These are phyloP conservation scores for Bagarius yarrelli DNA, from an alignment of 2,113 vertebrate genomes.

Conservation along the genomic window DNA sequence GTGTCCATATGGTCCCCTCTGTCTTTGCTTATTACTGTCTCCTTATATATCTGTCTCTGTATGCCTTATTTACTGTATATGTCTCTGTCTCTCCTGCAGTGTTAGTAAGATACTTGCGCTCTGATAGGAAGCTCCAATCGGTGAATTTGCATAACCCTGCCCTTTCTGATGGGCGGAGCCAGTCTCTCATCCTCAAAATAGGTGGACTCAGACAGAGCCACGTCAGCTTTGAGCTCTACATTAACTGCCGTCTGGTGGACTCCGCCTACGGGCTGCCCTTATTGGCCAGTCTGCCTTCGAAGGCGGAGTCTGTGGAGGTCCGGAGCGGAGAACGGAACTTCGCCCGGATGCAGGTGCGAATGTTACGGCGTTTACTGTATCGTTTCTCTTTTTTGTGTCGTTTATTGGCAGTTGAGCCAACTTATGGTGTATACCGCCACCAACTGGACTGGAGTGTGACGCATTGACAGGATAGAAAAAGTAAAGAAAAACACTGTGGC, in stretches of 20 bases:
- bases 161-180: constrained; percentile 76
- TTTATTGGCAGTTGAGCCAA: too few species aligned
- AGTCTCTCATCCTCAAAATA: constrained; percentile 76
- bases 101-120: constrained; percentile 79
- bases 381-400: too few species aligned
- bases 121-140: constrained; percentile 79
- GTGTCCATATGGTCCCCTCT: too few species aligned
- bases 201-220: constrained; percentile 72
- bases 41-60: too few species aligned
- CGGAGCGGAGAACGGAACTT: constrained; percentile 75
- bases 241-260: constrained; percentile 80
- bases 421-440: too few species aligned
- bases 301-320: constrained; percentile 74
- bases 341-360: constrained; percentile 77
- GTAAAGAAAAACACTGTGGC: too few species aligned
- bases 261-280: constrained; percentile 75
- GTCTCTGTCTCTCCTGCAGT: constrained; percentile 60
- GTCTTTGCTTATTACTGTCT: too few species aligned
- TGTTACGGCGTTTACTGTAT: too few species aligned
- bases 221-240: constrained; percentile 76
- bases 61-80: neutral
- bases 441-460: too few species aligned
- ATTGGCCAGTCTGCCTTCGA: constrained; percentile 70
- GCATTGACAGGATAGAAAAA: too few species aligned
- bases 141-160: constrained; percentile 80